Evolutionary conservation across 2,888 invertebrate genomes (phyloP).

Genomic region (Tethea ocularis): DNA sequence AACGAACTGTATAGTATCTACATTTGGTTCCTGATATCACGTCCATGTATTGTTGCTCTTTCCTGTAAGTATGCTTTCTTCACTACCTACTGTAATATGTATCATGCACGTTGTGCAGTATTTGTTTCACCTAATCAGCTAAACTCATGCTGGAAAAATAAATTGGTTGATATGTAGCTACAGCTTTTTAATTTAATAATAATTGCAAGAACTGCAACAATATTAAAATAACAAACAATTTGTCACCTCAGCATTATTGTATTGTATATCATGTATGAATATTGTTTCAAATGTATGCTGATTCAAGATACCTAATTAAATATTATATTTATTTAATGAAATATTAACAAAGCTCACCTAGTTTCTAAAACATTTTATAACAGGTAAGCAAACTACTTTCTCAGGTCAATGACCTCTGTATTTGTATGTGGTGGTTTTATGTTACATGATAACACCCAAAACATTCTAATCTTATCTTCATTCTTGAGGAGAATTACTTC

Average conservation of each 20-base stretch:
- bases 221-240: no score
- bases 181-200: no score
- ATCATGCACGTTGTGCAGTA: neutral
- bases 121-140: neutral
- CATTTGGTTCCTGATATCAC: slow-evolving; percentile 56
- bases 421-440: slow-evolving; percentile 12
- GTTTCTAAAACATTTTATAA: no score
- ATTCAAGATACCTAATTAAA: no score
- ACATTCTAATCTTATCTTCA: slow-evolving; percentile 39
- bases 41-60: slow-evolving; percentile 84
- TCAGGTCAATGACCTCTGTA: slow-evolving; percentile 29
- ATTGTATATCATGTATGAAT: no score
- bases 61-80: slow-evolving; percentile 70
- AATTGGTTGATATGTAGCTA: no score
- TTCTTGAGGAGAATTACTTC: slow-evolving; percentile 26
- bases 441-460: slow-evolving; percentile 22
- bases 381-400: neutral
- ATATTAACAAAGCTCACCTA: neutral
- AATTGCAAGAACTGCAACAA: no score
- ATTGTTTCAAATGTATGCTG: no score
- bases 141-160: neutral
- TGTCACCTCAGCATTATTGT: no score
- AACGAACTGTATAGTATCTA: slow-evolving; percentile 44
- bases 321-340: no score
- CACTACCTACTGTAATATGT: neutral